Evolutionary conservation across 2,888 invertebrate species (phyloP).

Genomic region (Apamea crenata): DNA sequence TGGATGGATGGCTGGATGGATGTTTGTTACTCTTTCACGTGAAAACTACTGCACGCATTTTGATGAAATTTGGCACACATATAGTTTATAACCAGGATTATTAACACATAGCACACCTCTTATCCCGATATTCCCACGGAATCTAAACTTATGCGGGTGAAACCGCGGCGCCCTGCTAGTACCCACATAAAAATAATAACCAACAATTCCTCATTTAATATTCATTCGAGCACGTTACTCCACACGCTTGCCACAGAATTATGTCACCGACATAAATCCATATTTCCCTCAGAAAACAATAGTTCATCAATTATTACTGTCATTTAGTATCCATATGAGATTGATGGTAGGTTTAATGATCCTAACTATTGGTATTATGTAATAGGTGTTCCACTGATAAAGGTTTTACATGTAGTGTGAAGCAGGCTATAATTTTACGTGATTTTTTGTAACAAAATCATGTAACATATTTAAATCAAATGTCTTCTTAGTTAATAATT

Average conservation of each 20-base stretch:
- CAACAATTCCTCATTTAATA: slow-evolving; percentile 28
- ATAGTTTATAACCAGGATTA: no score
- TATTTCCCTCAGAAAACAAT: slow-evolving; percentile 40
- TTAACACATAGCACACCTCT: no score
- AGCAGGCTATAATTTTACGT: neutral
- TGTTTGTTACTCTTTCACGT: no score
- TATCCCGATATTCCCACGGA: no score
- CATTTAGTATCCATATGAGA: slow-evolving; percentile 23
- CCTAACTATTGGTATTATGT: slow-evolving; percentile 18
- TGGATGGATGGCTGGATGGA: no score
- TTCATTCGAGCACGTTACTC: slow-evolving; percentile 26
- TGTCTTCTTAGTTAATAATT: no score
- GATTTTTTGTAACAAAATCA: no score
- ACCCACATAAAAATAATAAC: slow-evolving; percentile 19
- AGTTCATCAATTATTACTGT: slow-evolving; percentile 48
- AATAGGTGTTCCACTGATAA: slow-evolving; percentile 1
- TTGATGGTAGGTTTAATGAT: slow-evolving; percentile 34
- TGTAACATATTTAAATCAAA: no score
- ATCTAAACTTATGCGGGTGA: no score
- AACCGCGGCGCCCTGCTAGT: no score
- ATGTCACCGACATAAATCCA: slow-evolving; percentile 33
- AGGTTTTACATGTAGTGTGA: neutral
- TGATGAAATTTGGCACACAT: no score
- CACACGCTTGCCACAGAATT: slow-evolving; percentile 11
- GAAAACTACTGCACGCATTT: no score